Conservation (phyloP, 1,140 invertebrate species). For the Hycleus phaleratus region DNA sequence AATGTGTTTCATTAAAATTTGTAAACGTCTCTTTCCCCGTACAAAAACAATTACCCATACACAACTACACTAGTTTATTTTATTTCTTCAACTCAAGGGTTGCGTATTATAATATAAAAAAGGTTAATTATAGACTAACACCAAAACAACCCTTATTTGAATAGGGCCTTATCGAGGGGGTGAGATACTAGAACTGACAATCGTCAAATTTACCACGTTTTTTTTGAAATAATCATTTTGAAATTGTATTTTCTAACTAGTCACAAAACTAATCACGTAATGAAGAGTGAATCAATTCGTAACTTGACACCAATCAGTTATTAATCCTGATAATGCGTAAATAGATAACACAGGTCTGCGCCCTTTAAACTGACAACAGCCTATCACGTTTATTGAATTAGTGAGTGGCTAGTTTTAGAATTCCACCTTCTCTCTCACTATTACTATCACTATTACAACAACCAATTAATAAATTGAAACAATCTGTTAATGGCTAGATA, state of each 20-base stretch:
- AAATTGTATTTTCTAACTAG: too few species aligned
- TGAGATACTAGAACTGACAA: too few species aligned
- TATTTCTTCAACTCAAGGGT: slow-evolving; percentile 31
- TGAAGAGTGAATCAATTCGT: slow-evolving; percentile 33
- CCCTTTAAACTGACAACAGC: slow-evolving; percentile 1
- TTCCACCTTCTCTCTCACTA: too few species aligned
- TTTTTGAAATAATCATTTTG: too few species aligned
- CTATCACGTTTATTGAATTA: slow-evolving; percentile 24
- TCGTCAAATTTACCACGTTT: too few species aligned
- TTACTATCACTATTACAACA: neutral
- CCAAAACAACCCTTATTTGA: slow-evolving; percentile 15
- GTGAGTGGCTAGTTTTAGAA: neutral
- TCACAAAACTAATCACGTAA: slow-evolving; percentile 24
- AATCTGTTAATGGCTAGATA: neutral
- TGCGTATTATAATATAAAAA: slow-evolving; percentile 22
- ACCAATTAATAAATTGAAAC: neutral
- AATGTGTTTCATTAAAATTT: slow-evolving; percentile 28
- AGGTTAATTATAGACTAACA: slow-evolving; percentile 29
- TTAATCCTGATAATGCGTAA: slow-evolving; percentile 33
- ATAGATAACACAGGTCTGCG: slow-evolving; percentile 3
- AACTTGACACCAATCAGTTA: slow-evolving; percentile 38
- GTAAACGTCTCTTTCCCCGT: slow-evolving; percentile 18
- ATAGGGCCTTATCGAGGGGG: too few species aligned
- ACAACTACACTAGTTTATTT: slow-evolving; percentile 25
- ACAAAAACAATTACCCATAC: slow-evolving; percentile 26